Evolutionary conservation across 2,113 vertebrate genomes (phyloP).

Genomic region (Hippocampus mohnikei): DNA sequence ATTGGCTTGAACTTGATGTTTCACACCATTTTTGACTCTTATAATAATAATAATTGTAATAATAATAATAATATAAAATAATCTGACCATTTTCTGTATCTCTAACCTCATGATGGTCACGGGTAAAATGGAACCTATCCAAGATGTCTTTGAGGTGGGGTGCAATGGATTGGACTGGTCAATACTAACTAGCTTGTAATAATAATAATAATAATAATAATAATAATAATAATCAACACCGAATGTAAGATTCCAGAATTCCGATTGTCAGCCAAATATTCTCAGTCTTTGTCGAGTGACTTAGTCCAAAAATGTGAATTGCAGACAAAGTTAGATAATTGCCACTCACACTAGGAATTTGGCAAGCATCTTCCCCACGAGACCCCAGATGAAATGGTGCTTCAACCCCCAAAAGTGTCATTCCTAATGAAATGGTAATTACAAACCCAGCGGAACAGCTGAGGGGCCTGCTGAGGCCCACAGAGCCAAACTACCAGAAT

Average conservation of each 20-base stretch:
- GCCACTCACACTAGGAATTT: slow-evolving; percentile 68
- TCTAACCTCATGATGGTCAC: no score
- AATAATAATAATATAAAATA: no score
- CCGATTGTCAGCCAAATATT: slow-evolving; percentile 64
- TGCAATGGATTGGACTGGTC: no score
- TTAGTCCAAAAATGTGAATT: slow-evolving; percentile 74
- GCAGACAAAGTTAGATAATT: slow-evolving; percentile 71
- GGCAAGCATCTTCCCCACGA: slow-evolving; percentile 68
- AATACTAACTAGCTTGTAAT: no score
- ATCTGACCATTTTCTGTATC: no score
- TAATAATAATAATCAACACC: background rate
- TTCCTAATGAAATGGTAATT: slow-evolving; percentile 79
- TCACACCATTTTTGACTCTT: no score
- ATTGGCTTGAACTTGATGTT: no score
- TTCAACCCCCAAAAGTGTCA: slow-evolving; percentile 76
- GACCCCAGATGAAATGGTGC: slow-evolving; percentile 72
- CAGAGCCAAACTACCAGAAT: slow-evolving; percentile 65
- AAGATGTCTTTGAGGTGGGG: no score
- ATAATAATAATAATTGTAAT: no score
- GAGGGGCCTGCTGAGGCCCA: slow-evolving; percentile 68
- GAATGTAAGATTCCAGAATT: slow-evolving; percentile 62
- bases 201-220: background rate
- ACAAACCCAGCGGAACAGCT: slow-evolving; percentile 76
- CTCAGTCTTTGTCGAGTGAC: slow-evolving; percentile 61
- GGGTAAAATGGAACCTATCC: no score